phyloP scores from a whole-genome alignment of 2,113 vertebrate species.

The Triplophysa tibetana region DNA sequence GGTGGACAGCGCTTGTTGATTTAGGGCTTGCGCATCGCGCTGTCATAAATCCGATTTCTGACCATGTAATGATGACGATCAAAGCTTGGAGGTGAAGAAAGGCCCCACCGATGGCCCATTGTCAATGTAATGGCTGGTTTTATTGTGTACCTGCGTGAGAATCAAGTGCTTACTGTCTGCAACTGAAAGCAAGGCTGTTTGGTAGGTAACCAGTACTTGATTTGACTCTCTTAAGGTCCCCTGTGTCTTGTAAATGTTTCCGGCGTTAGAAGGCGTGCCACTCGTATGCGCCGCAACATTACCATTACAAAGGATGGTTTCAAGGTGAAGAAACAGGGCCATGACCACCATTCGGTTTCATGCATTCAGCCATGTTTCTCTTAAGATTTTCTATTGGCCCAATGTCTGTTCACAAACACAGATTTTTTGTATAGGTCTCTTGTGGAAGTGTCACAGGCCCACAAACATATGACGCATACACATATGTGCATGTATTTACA shows the following conservation, averaged over 20 bases:
- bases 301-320: slow-evolving; percentile 51
- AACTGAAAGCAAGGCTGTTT: slow-evolving; percentile 39
- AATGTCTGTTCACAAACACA: background rate
- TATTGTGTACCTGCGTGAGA: slow-evolving; percentile 33
- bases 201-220: slow-evolving; percentile 24
- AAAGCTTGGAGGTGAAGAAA: background rate
- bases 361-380: background rate
- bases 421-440: too few relatives aligned
- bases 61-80: slow-evolving; percentile 24
- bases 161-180: slow-evolving; percentile 23
- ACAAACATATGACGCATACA: slow-evolving; percentile 10
- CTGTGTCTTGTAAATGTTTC: slow-evolving; percentile 51
- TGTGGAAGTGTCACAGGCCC: too few relatives aligned
- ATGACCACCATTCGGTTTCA: background rate
- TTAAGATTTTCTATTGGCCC: background rate
- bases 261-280: slow-evolving; percentile 29
- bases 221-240: slow-evolving; percentile 18
- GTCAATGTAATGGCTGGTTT: slow-evolving; percentile 47
- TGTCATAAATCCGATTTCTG: slow-evolving; percentile 3
- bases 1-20: slow-evolving; percentile 2
- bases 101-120: slow-evolving; percentile 22
- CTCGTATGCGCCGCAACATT: slow-evolving; percentile 31
- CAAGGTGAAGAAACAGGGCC: slow-evolving; percentile 20
- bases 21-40: background rate
- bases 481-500: slow-evolving; percentile 4